These are phyloP conservation scores for Hirundo rustica DNA, from an alignment of 2,797 vertebrate species.

Conservation along the genomic window DNA sequence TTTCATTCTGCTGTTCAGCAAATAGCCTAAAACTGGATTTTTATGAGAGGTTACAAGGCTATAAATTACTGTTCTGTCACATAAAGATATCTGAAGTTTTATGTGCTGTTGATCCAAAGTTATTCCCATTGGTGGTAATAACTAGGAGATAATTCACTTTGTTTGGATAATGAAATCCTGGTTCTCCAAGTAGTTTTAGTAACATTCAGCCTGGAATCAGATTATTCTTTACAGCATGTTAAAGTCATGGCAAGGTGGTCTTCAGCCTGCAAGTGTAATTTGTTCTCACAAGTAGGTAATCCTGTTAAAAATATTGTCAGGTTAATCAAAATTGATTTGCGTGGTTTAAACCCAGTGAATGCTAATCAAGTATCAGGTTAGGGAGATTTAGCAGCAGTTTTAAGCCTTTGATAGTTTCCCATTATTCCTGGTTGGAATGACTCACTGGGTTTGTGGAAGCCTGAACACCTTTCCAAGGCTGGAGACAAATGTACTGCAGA, in stretches of 20 bases:
- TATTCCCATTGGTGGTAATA: constrained; percentile 1
- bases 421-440: not conserved
- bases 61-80: not conserved
- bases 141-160: constrained; percentile 45
- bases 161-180: constrained; percentile 56
- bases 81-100: constrained; percentile 11
- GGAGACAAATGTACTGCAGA: not conserved
- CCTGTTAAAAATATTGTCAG: constrained; percentile 73
- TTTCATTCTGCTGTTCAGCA: not conserved
- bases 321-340: constrained; percentile 76
- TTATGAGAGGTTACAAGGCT: not conserved
- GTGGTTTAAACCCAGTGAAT: constrained; percentile 56
- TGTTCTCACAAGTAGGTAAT: constrained; percentile 66
- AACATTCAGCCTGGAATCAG: constrained; percentile 41
- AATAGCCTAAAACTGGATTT: not conserved
- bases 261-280: constrained; percentile 68
- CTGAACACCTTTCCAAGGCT: not conserved
- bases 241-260: constrained; percentile 63
- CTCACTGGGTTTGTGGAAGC: not conserved
- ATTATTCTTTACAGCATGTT: constrained; percentile 54
- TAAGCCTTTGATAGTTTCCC: not conserved
- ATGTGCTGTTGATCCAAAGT: not conserved
- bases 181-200: constrained; percentile 28
- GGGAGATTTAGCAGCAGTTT: not conserved
- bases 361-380: constrained; percentile 50